These are phyloP conservation scores for Nesogale talazaci DNA, from an alignment of 2,113 vertebrate genomes.

Conservation along the genomic window DNA sequence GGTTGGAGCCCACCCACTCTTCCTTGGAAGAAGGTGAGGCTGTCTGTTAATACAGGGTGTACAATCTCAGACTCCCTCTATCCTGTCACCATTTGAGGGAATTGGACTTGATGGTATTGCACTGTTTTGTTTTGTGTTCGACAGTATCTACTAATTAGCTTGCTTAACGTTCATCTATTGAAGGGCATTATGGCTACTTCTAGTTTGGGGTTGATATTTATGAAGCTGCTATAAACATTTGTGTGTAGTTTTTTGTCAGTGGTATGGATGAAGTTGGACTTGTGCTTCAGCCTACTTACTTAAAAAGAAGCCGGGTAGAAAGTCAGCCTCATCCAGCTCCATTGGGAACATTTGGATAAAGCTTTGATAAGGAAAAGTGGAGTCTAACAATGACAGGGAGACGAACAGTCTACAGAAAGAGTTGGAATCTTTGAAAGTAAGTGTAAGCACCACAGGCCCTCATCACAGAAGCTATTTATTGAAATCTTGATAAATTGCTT, in stretches of 20 bases:
- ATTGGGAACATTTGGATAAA: accelerated
- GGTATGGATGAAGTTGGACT: accelerated
- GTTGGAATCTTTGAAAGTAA: not conserved
- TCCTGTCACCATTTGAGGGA: too few relatives aligned
- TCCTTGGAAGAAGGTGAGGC: too few relatives aligned
- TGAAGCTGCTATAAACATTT: too few relatives aligned
- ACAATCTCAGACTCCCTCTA: accelerated
- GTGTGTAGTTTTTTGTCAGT: too few relatives aligned
- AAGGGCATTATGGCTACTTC: too few relatives aligned
- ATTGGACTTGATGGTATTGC: not conserved
- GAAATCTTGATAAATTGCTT: not conserved
- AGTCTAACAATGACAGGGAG: too few relatives aligned
- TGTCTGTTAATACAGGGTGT: too few relatives aligned
- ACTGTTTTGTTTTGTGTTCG: too few relatives aligned
- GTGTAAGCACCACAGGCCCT: accelerated
- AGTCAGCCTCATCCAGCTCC: not conserved
- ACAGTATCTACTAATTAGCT: not conserved
- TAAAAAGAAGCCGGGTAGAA: accelerated
- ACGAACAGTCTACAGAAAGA: not conserved
- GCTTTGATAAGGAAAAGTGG: not conserved
- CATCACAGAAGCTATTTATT: not conserved
- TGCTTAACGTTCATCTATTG: too few relatives aligned
- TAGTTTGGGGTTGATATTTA: too few relatives aligned
- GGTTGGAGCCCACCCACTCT: too few relatives aligned
- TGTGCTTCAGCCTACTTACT: accelerated